A percentile compares a stretch with the other conserved stretches of the same genome.
phyloP scores from a whole-genome alignment of 1,140 invertebrate species.

The Leptopilina boulardi region DNA sequence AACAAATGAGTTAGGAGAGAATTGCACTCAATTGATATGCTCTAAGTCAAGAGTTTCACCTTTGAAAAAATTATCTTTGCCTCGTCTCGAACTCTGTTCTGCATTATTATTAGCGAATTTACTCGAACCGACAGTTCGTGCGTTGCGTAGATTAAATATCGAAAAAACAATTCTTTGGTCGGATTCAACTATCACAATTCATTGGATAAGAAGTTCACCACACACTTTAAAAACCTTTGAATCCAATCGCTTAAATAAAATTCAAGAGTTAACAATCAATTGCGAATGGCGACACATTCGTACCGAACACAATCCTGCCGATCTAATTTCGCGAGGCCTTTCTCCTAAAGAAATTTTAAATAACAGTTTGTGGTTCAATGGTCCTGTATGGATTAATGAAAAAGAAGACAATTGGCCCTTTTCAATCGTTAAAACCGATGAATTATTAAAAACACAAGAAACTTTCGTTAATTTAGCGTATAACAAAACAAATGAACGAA shows the following conservation, averaged over 20 bases:
- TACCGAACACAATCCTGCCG: no score
- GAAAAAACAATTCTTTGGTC: slow-evolving; percentile 53
- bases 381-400: slow-evolving; percentile 36
- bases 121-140: neutral
- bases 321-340: no score
- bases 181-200: slow-evolving; percentile 61
- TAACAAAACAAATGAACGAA: no score
- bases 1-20: neutral
- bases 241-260: slow-evolving; percentile 67
- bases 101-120: neutral
- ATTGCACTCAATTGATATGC: neutral
- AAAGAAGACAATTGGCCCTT: neutral
- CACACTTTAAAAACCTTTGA: slow-evolving; percentile 67
- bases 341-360: slow-evolving; percentile 31
- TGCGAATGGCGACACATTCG: slow-evolving; percentile 66
- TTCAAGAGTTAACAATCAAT: slow-evolving; percentile 54
- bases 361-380: slow-evolving; percentile 31
- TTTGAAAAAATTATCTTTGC: slow-evolving; percentile 22
- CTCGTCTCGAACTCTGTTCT: slow-evolving; percentile 29
- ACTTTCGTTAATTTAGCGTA: neutral
- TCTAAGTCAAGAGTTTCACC: slow-evolving; percentile 28
- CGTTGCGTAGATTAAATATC: neutral
- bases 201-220: slow-evolving; percentile 57
- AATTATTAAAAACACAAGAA: neutral
- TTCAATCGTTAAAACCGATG: neutral